A percentile compares a stretch with the other conserved stretches of the same genome.
Evolutionary conservation across 2,113 vertebrate genomes (phyloP).

Genomic region (Girardinichthys multiradiatus): DNA sequence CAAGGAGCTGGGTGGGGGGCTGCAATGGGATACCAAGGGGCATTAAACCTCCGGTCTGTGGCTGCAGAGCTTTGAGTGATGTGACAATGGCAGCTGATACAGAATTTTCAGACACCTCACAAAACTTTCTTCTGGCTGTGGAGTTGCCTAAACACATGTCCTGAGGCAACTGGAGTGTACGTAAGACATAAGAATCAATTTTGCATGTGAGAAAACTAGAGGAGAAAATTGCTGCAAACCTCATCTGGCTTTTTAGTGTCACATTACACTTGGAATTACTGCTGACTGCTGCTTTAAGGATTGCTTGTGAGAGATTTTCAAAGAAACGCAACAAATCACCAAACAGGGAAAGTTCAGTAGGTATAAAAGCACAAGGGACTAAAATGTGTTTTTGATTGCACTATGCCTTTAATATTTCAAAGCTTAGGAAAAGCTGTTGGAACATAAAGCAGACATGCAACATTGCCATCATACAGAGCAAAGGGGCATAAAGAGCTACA

Average conservation of each 20-base stretch:
- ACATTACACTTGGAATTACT: constrained; percentile 27
- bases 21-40: constrained; percentile 21
- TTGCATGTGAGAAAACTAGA: constrained; percentile 61
- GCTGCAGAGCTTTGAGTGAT: constrained; percentile 31
- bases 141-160: constrained; percentile 52
- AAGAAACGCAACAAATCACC: constrained; percentile 45
- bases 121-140: constrained; percentile 21
- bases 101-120: constrained; percentile 52
- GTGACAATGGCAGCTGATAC: constrained; percentile 23
- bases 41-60: constrained; percentile 25
- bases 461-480: neutral
- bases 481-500: constrained; percentile 9
- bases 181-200: constrained; percentile 51
- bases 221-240: constrained; percentile 52
- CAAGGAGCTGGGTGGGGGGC: constrained; percentile 31
- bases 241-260: constrained; percentile 48
- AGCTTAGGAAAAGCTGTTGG: constrained; percentile 5
- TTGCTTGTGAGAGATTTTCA: constrained; percentile 39
- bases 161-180: constrained; percentile 34
- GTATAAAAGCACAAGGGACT: constrained; percentile 7
- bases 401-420: constrained; percentile 3
- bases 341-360: constrained; percentile 24
- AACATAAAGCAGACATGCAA: constrained; percentile 8
- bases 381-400: constrained; percentile 1
- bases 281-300: constrained; percentile 29